Evolutionary conservation across 2,797 vertebrate genomes (phyloP), one percentile per base, ranked within the genome.

Genomic region (Holocentrus rufus): DNA sequence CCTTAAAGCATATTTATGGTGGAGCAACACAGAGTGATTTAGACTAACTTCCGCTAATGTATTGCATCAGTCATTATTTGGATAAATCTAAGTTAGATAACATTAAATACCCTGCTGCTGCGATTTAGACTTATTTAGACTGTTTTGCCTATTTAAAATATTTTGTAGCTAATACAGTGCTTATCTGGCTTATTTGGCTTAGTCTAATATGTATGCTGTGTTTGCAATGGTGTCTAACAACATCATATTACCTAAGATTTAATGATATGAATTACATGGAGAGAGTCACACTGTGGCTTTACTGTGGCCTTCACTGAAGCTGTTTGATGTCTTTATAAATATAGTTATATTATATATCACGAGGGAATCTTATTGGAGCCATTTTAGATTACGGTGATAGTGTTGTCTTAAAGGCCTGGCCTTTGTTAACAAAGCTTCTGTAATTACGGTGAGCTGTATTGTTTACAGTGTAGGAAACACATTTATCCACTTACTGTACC

Each of bases 61-160:
- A 9, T 34, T 31, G 54, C 22, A 9, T 7, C 2, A 27, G 30
- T 30, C 18, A 56, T 56, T 17, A 6, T 56, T 30, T 17, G 4
- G 14, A 30, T 11, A 7, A 27, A 56, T 56, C 13, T 7, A 14
- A 6, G 1, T 10, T 22, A 18, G 11, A 56, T 30, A 18, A 42
- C 39, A 42, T 42, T 11, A 9, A 10, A 11, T 11, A 10, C 9
- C 9, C 30, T 46, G 2, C 39, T 55, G 15, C 7, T 55, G n/a
- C n/a, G n/a, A n/a, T n/a, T n/a, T n/a, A n/a, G 30, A 2, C 63
- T 77, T 64, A 23, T 31, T 65, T 27, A 57, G 50, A 20, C 50
- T 52, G 9, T 2, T 17, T n/a, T 14, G 25, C 14, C 13, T 55
- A 15, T 27, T 13, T 22, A 22, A 2, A 23, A 53, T 55, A 25